Base-by-base conservation (phyloP, 2,113 vertebrate species). In the Oryzias curvinotus region DNA sequence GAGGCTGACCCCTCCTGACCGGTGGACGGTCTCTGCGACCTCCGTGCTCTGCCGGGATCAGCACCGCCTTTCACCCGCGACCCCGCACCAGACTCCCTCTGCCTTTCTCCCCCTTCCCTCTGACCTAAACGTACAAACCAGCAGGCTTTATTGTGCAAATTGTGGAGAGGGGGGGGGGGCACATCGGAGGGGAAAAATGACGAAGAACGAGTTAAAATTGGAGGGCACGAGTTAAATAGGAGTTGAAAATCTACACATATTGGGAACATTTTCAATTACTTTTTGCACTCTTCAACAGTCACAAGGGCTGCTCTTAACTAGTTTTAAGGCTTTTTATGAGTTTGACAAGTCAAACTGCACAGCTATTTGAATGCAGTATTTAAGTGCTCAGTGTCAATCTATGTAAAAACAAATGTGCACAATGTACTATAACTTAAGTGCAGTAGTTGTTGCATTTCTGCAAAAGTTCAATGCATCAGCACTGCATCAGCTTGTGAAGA, bases 21-120 rank as follows among this genome's bases (percentile, higher is more conserved):
- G 65, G 66, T 72, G 68, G 70, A 72, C 76, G 82, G 82, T 82
- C 79, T 77, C 82, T 8, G 41, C 75, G 77, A 90, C 88, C 90
- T 81, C 82, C 52, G 60, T 56, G 87, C 86, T 78, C 85, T 48
- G 28, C 68, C 56, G 36, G 85, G 86, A 86, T 82, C 82, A 75
- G 62, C 63, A 10, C 65, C 41, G 78, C 77, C 79, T 86, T 85
- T 87, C 85, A 87, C 82, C 77, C 81, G 0, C 62, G 83, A 86
- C 85, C 85, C 77, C 58, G 54, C 66, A 74, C 64, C 74, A 74
- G 63, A 83, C 77, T 79, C 68, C 48, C 42, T 81, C 81, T 70
- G 71, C 78, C 78, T 75, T 72, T 53, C 51, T 25, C 48, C 80
- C 75, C 72, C 42, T 36, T 28, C 59, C 47, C 65, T 48, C 45